Evolutionary conservation across 2,888 invertebrate species (phyloP).

Genomic region (Beris chalybata): DNA sequence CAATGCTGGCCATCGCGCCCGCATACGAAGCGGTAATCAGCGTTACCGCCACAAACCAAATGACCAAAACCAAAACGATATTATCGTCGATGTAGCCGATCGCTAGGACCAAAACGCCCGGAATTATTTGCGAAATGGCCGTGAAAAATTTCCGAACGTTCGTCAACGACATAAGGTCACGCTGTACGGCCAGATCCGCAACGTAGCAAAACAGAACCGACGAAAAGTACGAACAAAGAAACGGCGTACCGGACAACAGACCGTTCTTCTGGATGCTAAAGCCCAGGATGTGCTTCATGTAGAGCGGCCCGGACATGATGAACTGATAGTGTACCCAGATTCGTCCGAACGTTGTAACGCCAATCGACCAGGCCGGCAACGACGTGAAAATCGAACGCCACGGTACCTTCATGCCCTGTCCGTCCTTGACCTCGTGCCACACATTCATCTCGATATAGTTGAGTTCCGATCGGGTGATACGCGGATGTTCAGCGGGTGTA

Average conservation of each 20-base stretch:
- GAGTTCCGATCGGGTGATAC: conserved; percentile 66
- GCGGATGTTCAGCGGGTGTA: conserved; percentile 68
- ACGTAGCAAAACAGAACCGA: conserved; percentile 71
- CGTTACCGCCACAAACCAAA: conserved; percentile 71
- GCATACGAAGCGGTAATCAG: conserved; percentile 73
- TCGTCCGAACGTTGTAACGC: conserved; percentile 72
- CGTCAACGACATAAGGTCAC: conserved; percentile 63
- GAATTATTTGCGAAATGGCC: conserved; percentile 68
- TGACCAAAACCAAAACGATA: conserved; percentile 61
- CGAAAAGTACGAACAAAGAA: conserved; percentile 69
- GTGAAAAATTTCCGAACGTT: conserved; percentile 71
- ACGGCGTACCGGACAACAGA: conserved; percentile 67
- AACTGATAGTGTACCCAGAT: conserved; percentile 76
- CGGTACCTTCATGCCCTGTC: conserved; percentile 60
- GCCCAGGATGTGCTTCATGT: conserved; percentile 70
- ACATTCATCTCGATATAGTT: conserved; percentile 68
- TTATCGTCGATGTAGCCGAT: conserved; percentile 68
- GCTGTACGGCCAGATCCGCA: conserved; percentile 65
- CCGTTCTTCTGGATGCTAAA: conserved; percentile 73
- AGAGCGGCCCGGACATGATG: conserved; percentile 70
- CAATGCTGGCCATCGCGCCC: conserved; percentile 75
- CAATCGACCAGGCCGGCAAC: conserved; percentile 70
- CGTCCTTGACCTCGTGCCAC: conserved; percentile 59
- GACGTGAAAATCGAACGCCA: conserved; percentile 68
- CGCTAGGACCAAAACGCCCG: conserved; percentile 64